A percentile compares a stretch with the other conserved stretches of the same genome.
These are phyloP conservation scores for Ruditapes philippinarum DNA, from an alignment of 1,140 invertebrate genomes.

Conservation along the genomic window DNA sequence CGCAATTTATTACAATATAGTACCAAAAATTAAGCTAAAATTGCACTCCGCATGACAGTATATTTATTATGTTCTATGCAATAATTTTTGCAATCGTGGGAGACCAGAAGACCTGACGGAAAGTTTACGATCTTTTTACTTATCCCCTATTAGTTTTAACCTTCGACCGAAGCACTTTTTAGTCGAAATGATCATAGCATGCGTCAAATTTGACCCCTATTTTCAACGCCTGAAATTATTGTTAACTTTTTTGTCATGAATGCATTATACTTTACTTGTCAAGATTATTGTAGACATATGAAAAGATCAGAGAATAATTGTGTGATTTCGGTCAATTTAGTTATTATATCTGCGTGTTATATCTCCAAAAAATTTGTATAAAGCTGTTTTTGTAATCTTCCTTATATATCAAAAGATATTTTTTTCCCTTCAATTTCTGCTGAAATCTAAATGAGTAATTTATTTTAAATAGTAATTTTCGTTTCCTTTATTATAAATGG, in stretches of 20 bases:
- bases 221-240: neutral
- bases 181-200: neutral
- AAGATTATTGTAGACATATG: neutral
- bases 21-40: too few species aligned
- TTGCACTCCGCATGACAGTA: too few species aligned
- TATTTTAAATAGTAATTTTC: neutral
- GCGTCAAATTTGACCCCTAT: neutral
- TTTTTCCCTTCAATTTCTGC: neutral
- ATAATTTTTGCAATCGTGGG: too few species aligned
- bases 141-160: too few species aligned
- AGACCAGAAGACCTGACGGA: too few species aligned
- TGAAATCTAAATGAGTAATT: neutral
- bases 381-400: too few species aligned
- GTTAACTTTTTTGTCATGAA: neutral
- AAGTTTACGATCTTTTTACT: too few species aligned
- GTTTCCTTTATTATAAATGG: neutral
- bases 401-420: too few species aligned
- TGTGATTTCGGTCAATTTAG: conserved; percentile 21
- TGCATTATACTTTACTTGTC: neutral
- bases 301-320: neutral
- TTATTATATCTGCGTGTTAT: conserved; percentile 12
- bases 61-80: too few species aligned
- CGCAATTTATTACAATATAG: too few species aligned
- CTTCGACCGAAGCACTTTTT: too few species aligned
- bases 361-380: neutral